Evolutionary conservation across 1,140 invertebrate species (phyloP).

Genomic region (Cherax destructor): DNA sequence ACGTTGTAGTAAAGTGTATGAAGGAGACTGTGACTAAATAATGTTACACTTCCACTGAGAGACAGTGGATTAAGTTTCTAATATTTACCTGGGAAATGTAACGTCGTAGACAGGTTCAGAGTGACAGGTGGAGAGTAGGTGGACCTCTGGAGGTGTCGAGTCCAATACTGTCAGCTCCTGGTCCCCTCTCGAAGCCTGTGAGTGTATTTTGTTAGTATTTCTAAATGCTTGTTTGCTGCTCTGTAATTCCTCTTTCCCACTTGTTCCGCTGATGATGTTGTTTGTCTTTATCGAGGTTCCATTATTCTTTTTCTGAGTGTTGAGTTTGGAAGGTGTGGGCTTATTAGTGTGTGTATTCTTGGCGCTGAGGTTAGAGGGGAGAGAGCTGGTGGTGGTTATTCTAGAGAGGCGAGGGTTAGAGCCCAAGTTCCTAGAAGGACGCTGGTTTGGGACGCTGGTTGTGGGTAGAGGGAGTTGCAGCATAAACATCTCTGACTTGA

Average conservation of each 20-base stretch:
- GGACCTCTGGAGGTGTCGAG: neutral
- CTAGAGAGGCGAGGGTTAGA: too few species aligned
- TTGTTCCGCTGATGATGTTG: neutral
- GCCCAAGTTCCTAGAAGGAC: neutral
- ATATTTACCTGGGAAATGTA: constrained; percentile 51
- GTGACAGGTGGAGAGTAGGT: constrained; percentile 48
- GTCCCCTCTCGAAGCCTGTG: too few species aligned
- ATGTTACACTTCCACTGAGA: too few species aligned
- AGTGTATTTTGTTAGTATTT: neutral
- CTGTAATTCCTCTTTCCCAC: neutral
- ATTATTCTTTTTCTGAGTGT: neutral
- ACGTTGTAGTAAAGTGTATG: too few species aligned
- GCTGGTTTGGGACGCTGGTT: neutral
- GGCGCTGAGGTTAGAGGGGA: too few species aligned
- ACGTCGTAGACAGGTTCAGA: constrained; percentile 55
- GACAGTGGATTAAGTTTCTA: too few species aligned
- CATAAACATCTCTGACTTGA: neutral
- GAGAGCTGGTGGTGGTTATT: too few species aligned
- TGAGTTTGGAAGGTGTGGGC: neutral
- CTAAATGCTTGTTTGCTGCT: neutral
- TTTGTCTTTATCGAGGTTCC: neutral
- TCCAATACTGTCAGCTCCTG: neutral
- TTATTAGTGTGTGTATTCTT: too few species aligned
- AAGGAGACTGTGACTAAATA: too few species aligned
- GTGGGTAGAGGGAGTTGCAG: neutral